These are phyloP conservation scores for Wiebesia pumilae DNA, from an alignment of 1,140 invertebrate species.

Conservation along the genomic window DNA sequence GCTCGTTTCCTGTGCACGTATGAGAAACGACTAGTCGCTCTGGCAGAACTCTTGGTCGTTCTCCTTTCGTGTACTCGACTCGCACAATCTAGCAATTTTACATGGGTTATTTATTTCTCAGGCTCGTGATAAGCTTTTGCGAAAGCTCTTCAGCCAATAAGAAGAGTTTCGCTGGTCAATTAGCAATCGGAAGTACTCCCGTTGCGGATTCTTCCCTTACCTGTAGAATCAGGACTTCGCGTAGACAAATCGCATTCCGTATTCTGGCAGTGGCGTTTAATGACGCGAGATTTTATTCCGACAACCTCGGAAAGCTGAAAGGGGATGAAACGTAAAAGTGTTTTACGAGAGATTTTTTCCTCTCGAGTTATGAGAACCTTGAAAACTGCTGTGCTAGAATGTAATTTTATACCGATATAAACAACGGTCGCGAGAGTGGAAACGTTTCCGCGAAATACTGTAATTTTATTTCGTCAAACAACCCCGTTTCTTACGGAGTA, in stretches of 20 bases:
- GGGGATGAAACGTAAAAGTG: background rate
- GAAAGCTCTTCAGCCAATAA: background rate
- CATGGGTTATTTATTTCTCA: background rate
- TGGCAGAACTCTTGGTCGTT: background rate
- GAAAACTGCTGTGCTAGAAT: background rate
- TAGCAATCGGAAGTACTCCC: background rate
- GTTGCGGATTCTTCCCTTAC: background rate
- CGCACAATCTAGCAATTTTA: background rate
- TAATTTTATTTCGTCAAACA: background rate
- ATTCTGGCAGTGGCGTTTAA: background rate
- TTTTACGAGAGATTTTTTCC: background rate
- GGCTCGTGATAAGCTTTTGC: background rate
- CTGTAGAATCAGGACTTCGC: background rate
- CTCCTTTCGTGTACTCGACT: background rate
- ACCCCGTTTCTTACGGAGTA: no score
- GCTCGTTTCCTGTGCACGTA: background rate
- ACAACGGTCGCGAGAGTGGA: background rate
- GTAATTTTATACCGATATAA: constrained; percentile 7
- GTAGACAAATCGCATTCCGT: no score
- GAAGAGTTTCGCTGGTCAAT: background rate
- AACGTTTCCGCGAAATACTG: background rate
- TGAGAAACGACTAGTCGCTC: background rate
- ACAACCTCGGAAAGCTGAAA: background rate
- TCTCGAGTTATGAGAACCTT: background rate
- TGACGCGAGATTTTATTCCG: background rate